Evolutionary conservation across 2,888 invertebrate genomes (phyloP), one percentile per base, ranked within the genome.

Genomic region (Alcis repandata): DNA sequence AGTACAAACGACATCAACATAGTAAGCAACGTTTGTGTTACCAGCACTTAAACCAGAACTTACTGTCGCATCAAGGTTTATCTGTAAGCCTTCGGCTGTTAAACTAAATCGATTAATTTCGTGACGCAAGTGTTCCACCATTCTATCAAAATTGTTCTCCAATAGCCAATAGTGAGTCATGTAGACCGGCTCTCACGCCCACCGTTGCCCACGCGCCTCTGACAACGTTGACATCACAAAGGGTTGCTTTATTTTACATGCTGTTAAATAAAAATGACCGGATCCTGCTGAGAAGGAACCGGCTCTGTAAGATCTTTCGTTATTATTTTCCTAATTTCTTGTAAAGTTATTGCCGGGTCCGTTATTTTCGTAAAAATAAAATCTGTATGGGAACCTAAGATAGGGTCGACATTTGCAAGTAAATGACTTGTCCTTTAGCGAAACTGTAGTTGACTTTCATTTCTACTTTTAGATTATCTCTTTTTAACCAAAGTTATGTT

Each of bases 171-270:
- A 80, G 76, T 89, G 88, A 89, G 81, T 88, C 88, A 87, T 75
- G 67, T 79, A 75, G 78, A 89, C 89, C 88, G 85, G 90, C 89
- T 89, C 85, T 84, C 87, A 88, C 89, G 84, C 88, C 88, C 77
- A 87, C 85, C 57, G 74, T 78, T 79, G 75, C 89, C 88, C 76
- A 89, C 90, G 82, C 83, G 71, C 72, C 59, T 67, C 71, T 69
- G 73, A 70, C 67, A 65, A 49, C 45, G 63, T 67, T 69, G 70
- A 70, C 70, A 69, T 77, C 71, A 75, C 75, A 78, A 79, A 77
- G 77, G 80, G 76, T 76, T 73, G 71, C 70, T 73, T 70, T 69
- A 67, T 73, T 66, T 66, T 60, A 66, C 60, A 57, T 51, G 40
- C 17, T 43, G 52, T 66, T 66, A 61, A 57, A 61, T 61, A 66